Percentiles rank a stretch among this genome's conserved stretches.
Conservation (phyloP, 2,797 vertebrate genomes). For the Leuciscus waleckii region DNA sequence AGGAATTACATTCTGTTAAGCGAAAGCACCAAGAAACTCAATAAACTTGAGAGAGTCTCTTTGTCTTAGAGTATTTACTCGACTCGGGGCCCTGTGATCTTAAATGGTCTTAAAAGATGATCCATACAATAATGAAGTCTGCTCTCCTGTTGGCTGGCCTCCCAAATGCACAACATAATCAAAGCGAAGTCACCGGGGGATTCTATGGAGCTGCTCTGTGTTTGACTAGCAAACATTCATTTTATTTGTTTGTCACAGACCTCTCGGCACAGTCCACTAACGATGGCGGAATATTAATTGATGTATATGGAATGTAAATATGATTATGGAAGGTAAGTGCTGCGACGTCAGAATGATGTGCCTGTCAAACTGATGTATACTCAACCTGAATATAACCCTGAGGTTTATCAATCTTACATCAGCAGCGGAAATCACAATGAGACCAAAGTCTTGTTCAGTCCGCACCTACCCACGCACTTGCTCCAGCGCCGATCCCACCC, state of each 20-base stretch:
- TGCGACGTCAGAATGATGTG: conserved; percentile 14
- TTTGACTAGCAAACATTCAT: conserved; percentile 59
- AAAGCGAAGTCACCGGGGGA: conserved; percentile 69
- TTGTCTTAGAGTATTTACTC: conserved; percentile 65
- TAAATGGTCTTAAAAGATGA: conserved; percentile 85
- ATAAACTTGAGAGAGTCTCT: conserved; percentile 76
- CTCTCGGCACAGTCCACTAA: conserved; percentile 47
- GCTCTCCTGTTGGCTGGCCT: conserved; percentile 70
- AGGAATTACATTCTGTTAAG: conserved; percentile 30
- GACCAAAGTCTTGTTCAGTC: not conserved
- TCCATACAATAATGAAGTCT: conserved; percentile 84
- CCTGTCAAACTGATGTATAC: not conserved
- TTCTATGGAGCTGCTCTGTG: conserved; percentile 45
- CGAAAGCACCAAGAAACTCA: conserved; percentile 73
- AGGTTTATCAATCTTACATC: conserved; percentile 27
- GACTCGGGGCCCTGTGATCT: conserved; percentile 75
- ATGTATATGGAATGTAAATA: conserved; percentile 51
- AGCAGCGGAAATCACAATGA: conserved; percentile 8
- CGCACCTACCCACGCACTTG: conserved; percentile 21
- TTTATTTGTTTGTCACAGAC: conserved; percentile 53
- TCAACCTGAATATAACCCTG: conserved; percentile 31
- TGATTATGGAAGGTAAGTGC: conserved; percentile 31
- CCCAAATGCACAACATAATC: conserved; percentile 75
- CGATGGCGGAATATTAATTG: conserved; percentile 58
- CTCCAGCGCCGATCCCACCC: conserved; percentile 51